Percentiles rank a stretch among this genome's conserved stretches.
Conservation (phyloP, 2,113 vertebrate species). For the Centropus bengalensis region DNA sequence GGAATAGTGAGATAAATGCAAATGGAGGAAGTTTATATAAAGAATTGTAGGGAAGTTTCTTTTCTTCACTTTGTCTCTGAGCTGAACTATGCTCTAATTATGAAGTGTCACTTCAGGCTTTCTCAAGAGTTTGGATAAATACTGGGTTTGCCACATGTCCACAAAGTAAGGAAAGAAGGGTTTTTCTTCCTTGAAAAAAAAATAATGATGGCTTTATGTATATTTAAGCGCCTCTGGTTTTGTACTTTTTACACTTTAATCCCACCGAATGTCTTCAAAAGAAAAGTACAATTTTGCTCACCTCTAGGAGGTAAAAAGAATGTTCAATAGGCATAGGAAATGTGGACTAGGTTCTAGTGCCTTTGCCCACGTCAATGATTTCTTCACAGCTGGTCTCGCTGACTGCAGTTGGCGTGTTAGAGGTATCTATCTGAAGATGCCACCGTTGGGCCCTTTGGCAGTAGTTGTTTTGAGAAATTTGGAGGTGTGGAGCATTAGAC, state of each 20-base stretch:
- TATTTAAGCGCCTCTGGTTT: neutral
- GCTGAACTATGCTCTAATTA: constrained; percentile 56
- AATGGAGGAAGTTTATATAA: constrained; percentile 64
- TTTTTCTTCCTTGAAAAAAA: neutral
- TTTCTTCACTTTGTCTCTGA: constrained; percentile 60
- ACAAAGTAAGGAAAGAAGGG: neutral
- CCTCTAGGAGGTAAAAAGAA: neutral
- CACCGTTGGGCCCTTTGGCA: neutral
- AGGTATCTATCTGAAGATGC: neutral
- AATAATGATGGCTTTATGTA: accelerated
- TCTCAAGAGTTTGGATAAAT: constrained; percentile 53
- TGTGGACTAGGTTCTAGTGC: neutral
- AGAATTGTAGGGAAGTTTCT: constrained; percentile 48
- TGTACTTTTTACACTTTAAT: neutral
- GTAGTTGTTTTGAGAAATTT: neutral
- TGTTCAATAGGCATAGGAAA: neutral
- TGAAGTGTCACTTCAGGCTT: constrained; percentile 60
- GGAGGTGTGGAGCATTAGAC: neutral
- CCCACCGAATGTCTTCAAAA: neutral
- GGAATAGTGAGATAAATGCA: constrained; percentile 25
- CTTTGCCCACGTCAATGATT: neutral
- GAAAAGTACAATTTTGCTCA: neutral
- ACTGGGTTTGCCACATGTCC: constrained; percentile 24
- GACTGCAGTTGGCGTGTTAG: neutral
- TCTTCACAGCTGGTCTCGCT: neutral